Base-by-base conservation (phyloP, 1,140 invertebrate species). In the Chelonus insularis region DNA sequence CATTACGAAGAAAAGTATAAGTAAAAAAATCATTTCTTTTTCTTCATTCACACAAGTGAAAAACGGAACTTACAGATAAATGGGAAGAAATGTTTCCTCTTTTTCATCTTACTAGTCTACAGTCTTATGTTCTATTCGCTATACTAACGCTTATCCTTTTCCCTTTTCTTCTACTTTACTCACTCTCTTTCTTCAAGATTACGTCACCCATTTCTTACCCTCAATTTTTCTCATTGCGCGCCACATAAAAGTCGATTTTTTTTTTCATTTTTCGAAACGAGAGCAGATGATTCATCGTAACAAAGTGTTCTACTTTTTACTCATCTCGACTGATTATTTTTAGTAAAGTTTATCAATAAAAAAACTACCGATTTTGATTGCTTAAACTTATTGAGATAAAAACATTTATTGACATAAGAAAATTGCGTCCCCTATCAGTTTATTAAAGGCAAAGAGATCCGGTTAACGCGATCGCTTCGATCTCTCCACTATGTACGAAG, bases 121-220 rank as follows among this genome's bases (percentile, higher is more conserved):
- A 48, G 45, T 48, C 45, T 48, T 20, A 48, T 20, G 45, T 48
- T n/a, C 8, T 48, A 23, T 48, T 23, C 20, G 8, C 21, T 48
- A n/a, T n/a, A 48, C 45, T 8, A n/a, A 48, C 21, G 20, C 21
- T 5, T 12, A 48, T 20, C n/a, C 12, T 3, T 23, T 48, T 48
- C 23, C 2, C 8, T 11, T 25, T n/a, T 48, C 23, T 48, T 45
- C 12, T 18, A 8, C 41, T 18, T 18, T n/a, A 20, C 11, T 23
- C 5, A 20, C 18, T 9, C 12, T 11, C 11, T 20, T 21, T 18
- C 18, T 48, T 48, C 12, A 18, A n/a, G 1, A 25, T 23, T 25
- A 4, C 4, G 8, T 25, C 18, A n/a, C 9, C 18, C 21, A 18
- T 48, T 48, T n/a, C 18, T 48, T 23, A 14, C 7, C 1, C 16